phyloP scores from a whole-genome alignment of 2,888 invertebrate genomes.

The Mycalesis mineus region DNA sequence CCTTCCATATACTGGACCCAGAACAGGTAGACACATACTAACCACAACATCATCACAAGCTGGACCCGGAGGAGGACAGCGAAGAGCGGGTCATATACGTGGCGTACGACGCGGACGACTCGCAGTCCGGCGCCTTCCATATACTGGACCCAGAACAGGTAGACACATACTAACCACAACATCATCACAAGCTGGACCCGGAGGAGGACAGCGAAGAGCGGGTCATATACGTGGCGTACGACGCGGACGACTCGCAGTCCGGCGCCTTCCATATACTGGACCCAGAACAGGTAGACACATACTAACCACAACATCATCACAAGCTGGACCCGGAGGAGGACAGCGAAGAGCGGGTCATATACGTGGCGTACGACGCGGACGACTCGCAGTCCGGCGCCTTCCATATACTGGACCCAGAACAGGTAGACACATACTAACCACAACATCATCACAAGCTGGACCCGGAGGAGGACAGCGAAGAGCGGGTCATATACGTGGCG shows the following conservation, averaged over 20 bases:
- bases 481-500: slow-evolving; percentile 66
- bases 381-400: slow-evolving; percentile 44
- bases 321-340: slow-evolving; percentile 25
- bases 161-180: not conserved
- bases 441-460: slow-evolving; percentile 24
- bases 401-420: slow-evolving; percentile 52
- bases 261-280: slow-evolving; percentile 53
- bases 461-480: slow-evolving; percentile 36
- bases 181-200: slow-evolving; percentile 22
- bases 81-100: slow-evolving; percentile 67
- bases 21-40: slow-evolving; percentile 44
- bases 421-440: too few relatives aligned
- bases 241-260: slow-evolving; percentile 46
- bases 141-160: slow-evolving; percentile 57
- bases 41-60: slow-evolving; percentile 22
- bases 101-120: slow-evolving; percentile 57
- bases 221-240: slow-evolving; percentile 69
- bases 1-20: slow-evolving; percentile 51
- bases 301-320: too few relatives aligned
- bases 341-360: slow-evolving; percentile 57
- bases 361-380: slow-evolving; percentile 64
- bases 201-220: slow-evolving; percentile 43
- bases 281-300: slow-evolving; percentile 53
- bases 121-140: slow-evolving; percentile 45
- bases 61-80: slow-evolving; percentile 25